Evolutionary conservation across 1,140 invertebrate genomes (phyloP).

Genomic region (Drosophila sp.): DNA sequence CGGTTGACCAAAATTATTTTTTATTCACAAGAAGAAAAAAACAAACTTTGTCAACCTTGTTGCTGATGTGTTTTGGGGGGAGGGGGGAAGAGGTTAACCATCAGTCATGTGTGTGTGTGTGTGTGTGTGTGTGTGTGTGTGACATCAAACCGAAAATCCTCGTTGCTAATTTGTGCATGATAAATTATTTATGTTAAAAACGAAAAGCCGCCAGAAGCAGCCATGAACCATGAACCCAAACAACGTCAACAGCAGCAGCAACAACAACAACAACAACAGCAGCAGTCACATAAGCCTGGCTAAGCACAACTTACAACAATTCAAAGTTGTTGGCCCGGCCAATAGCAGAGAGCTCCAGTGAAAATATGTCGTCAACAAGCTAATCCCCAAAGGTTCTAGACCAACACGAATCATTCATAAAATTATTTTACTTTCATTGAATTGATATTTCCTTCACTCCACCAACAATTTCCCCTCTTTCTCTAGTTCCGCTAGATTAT

Average conservation of each 20-base stretch:
- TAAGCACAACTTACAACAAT: slow-evolving; percentile 61
- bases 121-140: slow-evolving; percentile 24
- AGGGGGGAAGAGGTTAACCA: slow-evolving; percentile 30
- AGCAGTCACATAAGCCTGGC: slow-evolving; percentile 44
- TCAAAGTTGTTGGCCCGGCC: slow-evolving; percentile 41
- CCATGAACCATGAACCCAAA: slow-evolving; percentile 17
- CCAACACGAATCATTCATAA: slow-evolving; percentile 50
- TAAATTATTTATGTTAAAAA: slow-evolving; percentile 82
- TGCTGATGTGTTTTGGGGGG: not conserved
- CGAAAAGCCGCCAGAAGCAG: slow-evolving; percentile 47
- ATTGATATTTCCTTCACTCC: slow-evolving; percentile 25
- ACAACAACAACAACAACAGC: slow-evolving; percentile 29
- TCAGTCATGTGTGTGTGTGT: slow-evolving; percentile 51
- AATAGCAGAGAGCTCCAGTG: not conserved
- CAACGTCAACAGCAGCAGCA: slow-evolving; percentile 25
- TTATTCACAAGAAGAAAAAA: slow-evolving; percentile 38
- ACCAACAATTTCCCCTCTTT: slow-evolving; percentile 9
- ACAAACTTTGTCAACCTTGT: slow-evolving; percentile 60
- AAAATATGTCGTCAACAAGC: slow-evolving; percentile 40
- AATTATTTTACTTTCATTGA: slow-evolving; percentile 41
- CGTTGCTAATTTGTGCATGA: slow-evolving; percentile 79
- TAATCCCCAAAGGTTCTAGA: slow-evolving; percentile 37
- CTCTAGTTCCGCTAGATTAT: not conserved
- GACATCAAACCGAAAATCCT: slow-evolving; percentile 65
- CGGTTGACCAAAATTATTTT: slow-evolving; percentile 72